Conservation (phyloP, 2,113 vertebrate species). For the Merops nubicus region DNA sequence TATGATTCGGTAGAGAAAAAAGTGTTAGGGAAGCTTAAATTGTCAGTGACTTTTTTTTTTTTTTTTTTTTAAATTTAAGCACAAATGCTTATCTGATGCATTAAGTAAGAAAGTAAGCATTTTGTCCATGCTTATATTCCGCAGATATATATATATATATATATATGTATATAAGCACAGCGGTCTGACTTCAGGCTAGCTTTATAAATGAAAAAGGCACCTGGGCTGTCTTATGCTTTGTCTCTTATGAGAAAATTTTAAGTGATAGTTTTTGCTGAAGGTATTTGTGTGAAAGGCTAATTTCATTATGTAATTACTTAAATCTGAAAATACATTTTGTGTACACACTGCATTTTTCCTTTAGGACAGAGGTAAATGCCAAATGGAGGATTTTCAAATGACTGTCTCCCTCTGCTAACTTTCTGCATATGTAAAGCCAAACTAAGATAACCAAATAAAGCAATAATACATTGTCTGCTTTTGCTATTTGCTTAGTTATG, state of each 20-base stretch:
- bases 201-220: not conserved
- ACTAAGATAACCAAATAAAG: not conserved
- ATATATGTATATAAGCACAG: not conserved
- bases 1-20: not conserved
- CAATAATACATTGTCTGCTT: not conserved
- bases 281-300: not conserved
- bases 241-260: not conserved
- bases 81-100: not conserved
- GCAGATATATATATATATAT: not conserved
- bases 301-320: not conserved
- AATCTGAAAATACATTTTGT: not conserved
- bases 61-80: not conserved
- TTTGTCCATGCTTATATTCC: not conserved
- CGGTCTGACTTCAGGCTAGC: not conserved
- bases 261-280: not conserved
- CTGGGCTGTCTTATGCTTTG: not conserved
- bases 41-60: not conserved
- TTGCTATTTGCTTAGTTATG: not conserved
- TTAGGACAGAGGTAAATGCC: not conserved
- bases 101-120: not conserved
- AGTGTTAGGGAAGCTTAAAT: not conserved
- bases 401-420: not conserved
- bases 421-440: not conserved
- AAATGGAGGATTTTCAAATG: not conserved
- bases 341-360: not conserved